These are phyloP conservation scores for Nomada lathburiana DNA, from an alignment of 2,888 invertebrate species.

Conservation along the genomic window DNA sequence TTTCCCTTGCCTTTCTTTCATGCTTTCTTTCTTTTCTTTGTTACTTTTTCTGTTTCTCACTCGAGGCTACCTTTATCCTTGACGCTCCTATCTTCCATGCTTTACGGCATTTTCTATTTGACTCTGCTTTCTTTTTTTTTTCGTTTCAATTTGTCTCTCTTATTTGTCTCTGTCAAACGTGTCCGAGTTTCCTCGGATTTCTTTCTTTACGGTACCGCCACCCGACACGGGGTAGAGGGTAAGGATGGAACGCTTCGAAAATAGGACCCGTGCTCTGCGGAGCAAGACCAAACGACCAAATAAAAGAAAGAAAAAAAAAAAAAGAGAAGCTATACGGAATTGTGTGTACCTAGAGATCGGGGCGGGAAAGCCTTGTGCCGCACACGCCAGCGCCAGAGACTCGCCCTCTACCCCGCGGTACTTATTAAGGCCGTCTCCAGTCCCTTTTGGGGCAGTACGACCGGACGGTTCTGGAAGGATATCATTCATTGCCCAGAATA, in stretches of 20 bases:
- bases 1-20: constrained; percentile 28
- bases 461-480: constrained; percentile 84
- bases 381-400: constrained; percentile 81
- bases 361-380: constrained; percentile 83
- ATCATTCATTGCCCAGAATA: constrained; percentile 65
- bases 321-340: constrained; percentile 66
- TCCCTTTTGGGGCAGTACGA: constrained; percentile 83
- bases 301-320: constrained; percentile 52
- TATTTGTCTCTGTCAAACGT: constrained; percentile 24
- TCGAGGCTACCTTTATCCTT: constrained; percentile 30
- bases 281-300: constrained; percentile 63
- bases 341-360: constrained; percentile 82
- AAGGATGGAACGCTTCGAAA: constrained; percentile 70
- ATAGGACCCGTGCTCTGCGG: constrained; percentile 68
- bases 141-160: constrained; percentile 19
- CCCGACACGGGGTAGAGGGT: constrained; percentile 73
- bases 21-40: not conserved
- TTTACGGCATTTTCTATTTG: constrained; percentile 8
- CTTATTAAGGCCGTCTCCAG: constrained; percentile 84
- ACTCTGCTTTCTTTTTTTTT: not conserved
- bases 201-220: constrained; percentile 68
- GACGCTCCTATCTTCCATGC: constrained; percentile 13
- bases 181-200: constrained; percentile 3
- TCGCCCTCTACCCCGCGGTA: constrained; percentile 79
- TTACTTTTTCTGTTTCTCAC: not conserved